Evolutionary conservation across 1,140 invertebrate species (phyloP).

Genomic region (Platyscapa corneri): DNA sequence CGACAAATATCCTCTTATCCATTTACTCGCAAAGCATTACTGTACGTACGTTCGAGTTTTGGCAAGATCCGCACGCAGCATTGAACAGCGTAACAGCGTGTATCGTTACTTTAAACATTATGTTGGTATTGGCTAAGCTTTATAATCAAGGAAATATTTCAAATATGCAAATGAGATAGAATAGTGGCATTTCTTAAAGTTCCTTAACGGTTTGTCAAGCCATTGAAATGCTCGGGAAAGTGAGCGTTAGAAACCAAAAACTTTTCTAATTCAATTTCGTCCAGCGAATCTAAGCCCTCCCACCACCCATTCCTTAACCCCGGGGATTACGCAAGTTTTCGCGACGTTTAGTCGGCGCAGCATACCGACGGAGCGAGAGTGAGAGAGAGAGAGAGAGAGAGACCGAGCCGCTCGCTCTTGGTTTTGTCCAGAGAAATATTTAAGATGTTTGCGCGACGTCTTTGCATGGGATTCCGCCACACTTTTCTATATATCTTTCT

Average conservation of each 20-base stretch:
- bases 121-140: conserved; percentile 12
- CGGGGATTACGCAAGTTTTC: conserved; percentile 48
- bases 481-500: conserved; percentile 5
- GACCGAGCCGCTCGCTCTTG: background rate
- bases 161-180: conserved; percentile 31
- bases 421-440: conserved; percentile 39
- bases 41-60: background rate
- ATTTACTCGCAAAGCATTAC: background rate
- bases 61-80: too few relatives aligned
- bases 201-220: conserved; percentile 30
- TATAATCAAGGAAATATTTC: conserved; percentile 24
- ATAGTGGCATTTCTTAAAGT: conserved; percentile 14
- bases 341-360: conserved; percentile 20
- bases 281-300: conserved; percentile 28
- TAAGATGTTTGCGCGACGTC: conserved; percentile 46
- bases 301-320: background rate
- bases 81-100: background rate
- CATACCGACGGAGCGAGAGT: conserved; percentile 5
- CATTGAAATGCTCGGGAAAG: conserved; percentile 14
- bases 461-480: conserved; percentile 40
- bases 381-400: background rate
- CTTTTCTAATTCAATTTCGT: conserved; percentile 52
- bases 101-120: background rate
- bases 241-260: conserved; percentile 36
- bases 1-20: background rate